phyloP scores from a whole-genome alignment of 2,797 vertebrate species.

The Rhinophrynus dorsalis region DNA sequence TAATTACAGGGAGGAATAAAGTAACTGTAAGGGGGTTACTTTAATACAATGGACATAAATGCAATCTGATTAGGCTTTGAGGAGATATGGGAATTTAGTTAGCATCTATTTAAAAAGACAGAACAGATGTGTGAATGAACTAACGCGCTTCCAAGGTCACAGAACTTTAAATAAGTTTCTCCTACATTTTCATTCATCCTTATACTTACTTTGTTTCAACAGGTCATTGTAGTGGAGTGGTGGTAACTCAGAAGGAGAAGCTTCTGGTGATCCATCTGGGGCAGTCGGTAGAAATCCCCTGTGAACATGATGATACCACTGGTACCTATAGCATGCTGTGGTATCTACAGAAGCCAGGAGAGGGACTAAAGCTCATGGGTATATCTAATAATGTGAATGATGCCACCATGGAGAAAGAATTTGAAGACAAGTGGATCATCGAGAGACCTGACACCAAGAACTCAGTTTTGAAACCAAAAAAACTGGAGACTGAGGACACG shows the following conservation, averaged over 20 bases:
- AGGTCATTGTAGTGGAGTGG: background rate
- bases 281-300: background rate
- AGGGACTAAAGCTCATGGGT: constrained; percentile 16
- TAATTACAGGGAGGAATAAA: too few relatives aligned
- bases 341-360: constrained; percentile 16
- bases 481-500: background rate
- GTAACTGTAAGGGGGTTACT: too few relatives aligned
- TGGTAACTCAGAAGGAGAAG: background rate
- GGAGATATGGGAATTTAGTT: too few relatives aligned
- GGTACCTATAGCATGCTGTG: background rate
- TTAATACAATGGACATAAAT: too few relatives aligned
- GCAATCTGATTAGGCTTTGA: too few relatives aligned
- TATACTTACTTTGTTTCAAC: too few relatives aligned
- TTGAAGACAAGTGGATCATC: background rate
- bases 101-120: too few relatives aligned
- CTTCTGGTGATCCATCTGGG: background rate
- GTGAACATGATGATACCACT: background rate
- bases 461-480: background rate
- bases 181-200: too few relatives aligned
- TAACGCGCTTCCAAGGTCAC: too few relatives aligned
- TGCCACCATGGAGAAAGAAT: background rate
- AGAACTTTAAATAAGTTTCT: too few relatives aligned
- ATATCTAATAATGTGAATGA: background rate
- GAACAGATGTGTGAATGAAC: too few relatives aligned
- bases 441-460: background rate